phyloP scores from a whole-genome alignment of 2,113 vertebrate genomes.

The Lichenostomus cassidix region DNA sequence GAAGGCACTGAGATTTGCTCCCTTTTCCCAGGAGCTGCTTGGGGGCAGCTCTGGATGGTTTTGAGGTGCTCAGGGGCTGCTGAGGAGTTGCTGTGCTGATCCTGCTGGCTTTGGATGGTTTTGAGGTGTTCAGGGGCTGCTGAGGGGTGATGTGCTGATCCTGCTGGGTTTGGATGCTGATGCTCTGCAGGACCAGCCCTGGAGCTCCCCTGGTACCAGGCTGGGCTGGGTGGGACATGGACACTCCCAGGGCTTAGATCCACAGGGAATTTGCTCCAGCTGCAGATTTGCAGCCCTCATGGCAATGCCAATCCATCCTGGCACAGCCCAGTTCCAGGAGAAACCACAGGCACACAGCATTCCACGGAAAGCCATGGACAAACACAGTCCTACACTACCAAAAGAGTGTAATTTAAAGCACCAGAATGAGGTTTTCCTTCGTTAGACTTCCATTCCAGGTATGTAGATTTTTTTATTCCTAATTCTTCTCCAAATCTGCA shows the following conservation, averaged over 20 bases:
- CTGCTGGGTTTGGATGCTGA: background rate
- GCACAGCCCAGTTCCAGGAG: background rate
- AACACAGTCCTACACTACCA: fast-evolving
- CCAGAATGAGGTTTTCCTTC: background rate
- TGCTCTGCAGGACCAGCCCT: background rate
- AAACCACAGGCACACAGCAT: background rate
- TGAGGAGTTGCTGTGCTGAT: background rate
- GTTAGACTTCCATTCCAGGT: background rate
- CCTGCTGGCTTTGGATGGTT: background rate
- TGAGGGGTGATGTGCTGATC: background rate
- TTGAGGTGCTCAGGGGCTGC: background rate
- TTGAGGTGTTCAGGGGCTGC: fast-evolving
- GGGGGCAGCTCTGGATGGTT: background rate
- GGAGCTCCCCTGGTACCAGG: fast-evolving
- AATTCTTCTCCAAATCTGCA: background rate
- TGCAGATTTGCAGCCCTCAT: background rate
- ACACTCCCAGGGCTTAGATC: fast-evolving
- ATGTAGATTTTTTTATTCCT: background rate
- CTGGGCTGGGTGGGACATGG: background rate
- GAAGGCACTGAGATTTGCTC: background rate
- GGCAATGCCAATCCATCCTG: background rate
- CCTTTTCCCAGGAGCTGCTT: background rate
- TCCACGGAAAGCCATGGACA: fast-evolving
- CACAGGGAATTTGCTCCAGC: background rate
- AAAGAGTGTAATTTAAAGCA: background rate